These are phyloP conservation scores for Syngnathus scovelli DNA, from an alignment of 2,113 vertebrate genomes.

Conservation along the genomic window DNA sequence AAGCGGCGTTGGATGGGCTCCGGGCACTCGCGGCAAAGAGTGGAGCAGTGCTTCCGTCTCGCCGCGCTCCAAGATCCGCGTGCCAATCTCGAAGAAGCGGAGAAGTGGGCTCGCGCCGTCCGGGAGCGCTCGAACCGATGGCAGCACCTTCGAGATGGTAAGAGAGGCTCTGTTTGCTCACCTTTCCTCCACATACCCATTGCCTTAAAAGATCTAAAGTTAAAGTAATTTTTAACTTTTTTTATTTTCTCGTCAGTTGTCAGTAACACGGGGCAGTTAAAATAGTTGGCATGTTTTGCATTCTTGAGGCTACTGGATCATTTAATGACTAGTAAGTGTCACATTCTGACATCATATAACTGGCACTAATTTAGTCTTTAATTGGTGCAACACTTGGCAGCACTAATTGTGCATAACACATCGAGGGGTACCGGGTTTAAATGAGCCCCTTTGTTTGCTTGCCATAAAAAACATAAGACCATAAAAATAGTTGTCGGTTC, in stretches of 20 bases:
- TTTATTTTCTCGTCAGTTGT: background rate
- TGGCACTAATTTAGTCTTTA: background rate
- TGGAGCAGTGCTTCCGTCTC: conserved; percentile 66
- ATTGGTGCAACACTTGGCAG: background rate
- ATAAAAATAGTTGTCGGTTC: too few species aligned
- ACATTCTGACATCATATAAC: background rate
- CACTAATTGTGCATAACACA: background rate
- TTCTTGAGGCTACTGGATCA: background rate
- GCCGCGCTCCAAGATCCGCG: conserved; percentile 44
- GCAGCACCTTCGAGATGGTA: conserved; percentile 52
- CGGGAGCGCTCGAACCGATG: conserved; percentile 44
- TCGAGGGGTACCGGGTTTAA: too few species aligned
- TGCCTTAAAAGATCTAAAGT: background rate
- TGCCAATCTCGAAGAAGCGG: conserved; percentile 66
- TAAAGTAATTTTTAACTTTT: background rate
- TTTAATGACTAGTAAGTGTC: background rate
- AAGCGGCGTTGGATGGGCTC: conserved; percentile 57
- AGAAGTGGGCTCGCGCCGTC: conserved; percentile 66
- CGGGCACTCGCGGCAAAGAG: conserved; percentile 52
- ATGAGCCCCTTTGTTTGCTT: too few species aligned
- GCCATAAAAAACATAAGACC: too few species aligned
- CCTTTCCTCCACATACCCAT: background rate
- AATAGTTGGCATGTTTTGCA: background rate
- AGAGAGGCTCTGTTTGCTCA: conserved; percentile 10
- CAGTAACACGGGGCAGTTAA: background rate